Evolutionary conservation across 2,797 vertebrate genomes (phyloP).

Genomic region (Oceanodroma leucorhoa): DNA sequence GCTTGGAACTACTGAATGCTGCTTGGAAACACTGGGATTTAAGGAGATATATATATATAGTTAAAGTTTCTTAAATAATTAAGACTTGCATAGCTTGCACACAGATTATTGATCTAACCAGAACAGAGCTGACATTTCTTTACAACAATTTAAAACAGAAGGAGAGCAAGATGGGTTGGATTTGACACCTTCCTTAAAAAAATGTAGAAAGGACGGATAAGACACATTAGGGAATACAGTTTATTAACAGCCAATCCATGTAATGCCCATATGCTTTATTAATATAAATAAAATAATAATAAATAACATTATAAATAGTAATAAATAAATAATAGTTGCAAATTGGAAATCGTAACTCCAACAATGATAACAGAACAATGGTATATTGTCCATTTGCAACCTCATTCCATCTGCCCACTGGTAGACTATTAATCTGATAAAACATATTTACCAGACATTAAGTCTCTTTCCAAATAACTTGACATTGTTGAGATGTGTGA

Average conservation of each 20-base stretch:
- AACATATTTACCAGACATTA: conserved; percentile 89
- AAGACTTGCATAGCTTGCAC: not conserved
- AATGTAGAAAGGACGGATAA: not conserved
- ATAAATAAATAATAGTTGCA: not conserved
- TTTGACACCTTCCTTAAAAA: not conserved
- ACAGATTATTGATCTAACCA: not conserved
- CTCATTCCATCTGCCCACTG: not conserved
- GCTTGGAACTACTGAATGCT: conserved; percentile 94
- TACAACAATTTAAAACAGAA: not conserved
- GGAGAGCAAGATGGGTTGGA: not conserved
- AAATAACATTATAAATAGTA: not conserved
- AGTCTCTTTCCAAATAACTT: conserved; percentile 95
- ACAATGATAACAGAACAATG: not conserved
- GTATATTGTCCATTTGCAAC: not conserved
- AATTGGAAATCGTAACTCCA: not conserved
- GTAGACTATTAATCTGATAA: not conserved
- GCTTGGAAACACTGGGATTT: conserved; percentile 90
- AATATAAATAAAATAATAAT: not conserved
- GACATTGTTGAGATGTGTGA: conserved; percentile 96
- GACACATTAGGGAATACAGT: not conserved
- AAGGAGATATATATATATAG: not conserved
- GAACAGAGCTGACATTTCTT: not conserved
- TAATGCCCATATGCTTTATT: not conserved
- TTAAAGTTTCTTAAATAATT: not conserved
- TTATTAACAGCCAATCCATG: not conserved